Conservation (phyloP, 2,113 vertebrate genomes). For the Athene cunicularia region DNA sequence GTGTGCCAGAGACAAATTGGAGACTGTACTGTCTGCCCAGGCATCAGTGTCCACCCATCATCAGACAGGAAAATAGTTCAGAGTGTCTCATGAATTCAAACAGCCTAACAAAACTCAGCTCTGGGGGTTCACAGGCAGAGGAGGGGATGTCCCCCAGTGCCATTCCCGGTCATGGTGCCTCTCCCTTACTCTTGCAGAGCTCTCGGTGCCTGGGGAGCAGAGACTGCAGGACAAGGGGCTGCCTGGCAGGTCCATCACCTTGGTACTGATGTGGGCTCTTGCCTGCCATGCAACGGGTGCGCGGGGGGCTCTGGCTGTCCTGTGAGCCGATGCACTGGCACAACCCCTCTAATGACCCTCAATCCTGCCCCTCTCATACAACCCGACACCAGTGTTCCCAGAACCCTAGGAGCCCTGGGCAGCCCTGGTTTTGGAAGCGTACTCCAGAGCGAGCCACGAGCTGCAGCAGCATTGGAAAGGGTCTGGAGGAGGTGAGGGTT, state of each 20-base stretch:
- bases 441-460: neutral
- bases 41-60: neutral
- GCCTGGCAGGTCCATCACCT: neutral
- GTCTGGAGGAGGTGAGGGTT: neutral
- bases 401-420: neutral
- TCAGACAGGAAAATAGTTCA: neutral
- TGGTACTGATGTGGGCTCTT: neutral
- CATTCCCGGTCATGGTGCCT: neutral
- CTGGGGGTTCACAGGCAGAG: neutral
- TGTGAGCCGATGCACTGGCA: neutral
- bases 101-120: neutral
- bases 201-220: neutral
- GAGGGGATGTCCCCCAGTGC: neutral
- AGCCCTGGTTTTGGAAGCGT: neutral
- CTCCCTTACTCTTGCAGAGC: neutral
- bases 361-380: neutral
- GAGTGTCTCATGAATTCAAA: neutral
- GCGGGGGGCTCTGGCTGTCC: accelerated
- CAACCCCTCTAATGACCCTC: neutral
- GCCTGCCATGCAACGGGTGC: neutral
- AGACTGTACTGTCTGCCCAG: neutral
- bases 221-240: neutral
- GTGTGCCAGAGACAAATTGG: neutral
- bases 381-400: accelerated
- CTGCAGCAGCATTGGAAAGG: neutral